Conservation (phyloP, 2,888 invertebrate genomes). For the Salticus scenicus region DNA sequence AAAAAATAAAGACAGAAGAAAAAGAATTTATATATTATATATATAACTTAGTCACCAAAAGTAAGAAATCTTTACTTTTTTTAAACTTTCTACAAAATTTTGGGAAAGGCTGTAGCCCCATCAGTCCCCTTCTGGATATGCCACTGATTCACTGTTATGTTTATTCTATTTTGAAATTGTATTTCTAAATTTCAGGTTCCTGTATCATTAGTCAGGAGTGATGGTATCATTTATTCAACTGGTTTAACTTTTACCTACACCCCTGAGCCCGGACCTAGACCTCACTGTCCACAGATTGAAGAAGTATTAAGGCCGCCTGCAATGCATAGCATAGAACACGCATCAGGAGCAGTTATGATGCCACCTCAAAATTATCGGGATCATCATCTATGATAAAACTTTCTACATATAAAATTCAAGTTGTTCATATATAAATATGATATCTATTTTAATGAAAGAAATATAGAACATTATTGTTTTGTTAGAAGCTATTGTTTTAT, state of each 20-base stretch:
- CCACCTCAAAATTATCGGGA: constrained; percentile 62
- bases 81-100: too few relatives aligned
- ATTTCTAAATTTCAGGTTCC: constrained; percentile 80
- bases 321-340: constrained; percentile 42
- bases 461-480: not conserved
- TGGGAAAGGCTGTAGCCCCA: too few relatives aligned
- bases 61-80: too few relatives aligned
- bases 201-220: constrained; percentile 94
- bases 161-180: too few relatives aligned
- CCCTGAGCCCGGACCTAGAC: constrained; percentile 94
- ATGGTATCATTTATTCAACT: constrained; percentile 99
- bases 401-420: not conserved
- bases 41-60: too few relatives aligned
- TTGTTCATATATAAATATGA: constrained; percentile 32
- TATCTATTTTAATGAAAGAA: not conserved
- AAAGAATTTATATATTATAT: too few relatives aligned
- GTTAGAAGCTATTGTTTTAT: not conserved
- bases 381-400: constrained; percentile 43
- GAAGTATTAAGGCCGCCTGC: constrained; percentile 72
- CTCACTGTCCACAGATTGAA: constrained; percentile 86
- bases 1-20: too few relatives aligned
- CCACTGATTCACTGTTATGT: too few relatives aligned
- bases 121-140: too few relatives aligned
- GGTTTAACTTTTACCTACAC: constrained; percentile 98
- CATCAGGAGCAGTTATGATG: constrained; percentile 43